Conservation (phyloP, 2,888 invertebrate genomes). For the Willowsia nigromaculata region DNA sequence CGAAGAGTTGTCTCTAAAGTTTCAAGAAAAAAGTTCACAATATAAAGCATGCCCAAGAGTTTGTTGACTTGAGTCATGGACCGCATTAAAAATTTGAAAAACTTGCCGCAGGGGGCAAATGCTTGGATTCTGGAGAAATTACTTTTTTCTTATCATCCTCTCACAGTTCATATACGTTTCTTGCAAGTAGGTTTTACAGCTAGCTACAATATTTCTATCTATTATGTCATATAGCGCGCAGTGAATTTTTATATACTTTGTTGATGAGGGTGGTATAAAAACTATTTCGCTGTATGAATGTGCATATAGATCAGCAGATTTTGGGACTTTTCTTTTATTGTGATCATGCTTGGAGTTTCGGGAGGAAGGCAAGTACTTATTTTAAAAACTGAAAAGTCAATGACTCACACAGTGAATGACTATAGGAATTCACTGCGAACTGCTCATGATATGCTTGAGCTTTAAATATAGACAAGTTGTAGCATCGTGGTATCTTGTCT, state of each 20-base stretch:
- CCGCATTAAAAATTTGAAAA: slow-evolving; percentile 68
- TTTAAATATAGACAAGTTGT: not conserved
- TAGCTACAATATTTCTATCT: slow-evolving; percentile 23
- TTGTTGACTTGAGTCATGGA: slow-evolving; percentile 71
- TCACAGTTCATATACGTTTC: slow-evolving; percentile 65
- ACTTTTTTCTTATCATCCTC: slow-evolving; percentile 59
- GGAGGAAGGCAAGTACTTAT: slow-evolving; percentile 4
- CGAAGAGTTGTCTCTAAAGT: slow-evolving; percentile 19
- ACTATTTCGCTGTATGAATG: slow-evolving; percentile 19
- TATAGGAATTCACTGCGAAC: no score
- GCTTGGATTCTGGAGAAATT: slow-evolving; percentile 69
- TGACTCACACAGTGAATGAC: slow-evolving; percentile 34
- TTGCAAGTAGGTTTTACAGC: slow-evolving; percentile 44
- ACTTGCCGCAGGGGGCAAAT: slow-evolving; percentile 61
- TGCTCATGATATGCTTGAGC: not conserved
- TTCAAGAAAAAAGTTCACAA: slow-evolving; percentile 38
- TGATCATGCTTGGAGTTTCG: slow-evolving; percentile 24
- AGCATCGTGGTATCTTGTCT: slow-evolving; percentile 11
- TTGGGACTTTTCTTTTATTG: not conserved
- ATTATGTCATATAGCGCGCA: slow-evolving; percentile 39
- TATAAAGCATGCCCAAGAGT: slow-evolving; percentile 50
- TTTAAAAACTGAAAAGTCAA: slow-evolving; percentile 48
- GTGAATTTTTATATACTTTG: not conserved
- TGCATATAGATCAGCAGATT: not conserved
- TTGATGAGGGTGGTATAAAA: slow-evolving; percentile 14